Evolutionary conservation across 1,140 invertebrate species (phyloP).

Genomic region (Pogonomyrmex barbatus): DNA sequence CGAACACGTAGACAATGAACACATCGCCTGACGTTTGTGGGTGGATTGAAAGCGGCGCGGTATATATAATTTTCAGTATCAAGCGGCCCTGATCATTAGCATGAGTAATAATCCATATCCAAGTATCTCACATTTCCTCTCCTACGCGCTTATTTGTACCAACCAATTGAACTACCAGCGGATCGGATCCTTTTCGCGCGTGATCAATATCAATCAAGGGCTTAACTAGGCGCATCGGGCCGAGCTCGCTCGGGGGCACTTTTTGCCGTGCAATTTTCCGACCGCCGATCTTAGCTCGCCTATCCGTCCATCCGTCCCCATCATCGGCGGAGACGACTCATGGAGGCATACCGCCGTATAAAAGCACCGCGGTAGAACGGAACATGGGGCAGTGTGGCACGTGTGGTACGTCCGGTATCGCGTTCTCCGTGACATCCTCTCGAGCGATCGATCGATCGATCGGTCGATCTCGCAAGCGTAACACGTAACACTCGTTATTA

Average conservation of each 20-base stretch:
- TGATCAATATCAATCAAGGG: conserved; percentile 37
- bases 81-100: neutral
- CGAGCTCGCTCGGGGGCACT: neutral
- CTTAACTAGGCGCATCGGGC: conserved; percentile 8
- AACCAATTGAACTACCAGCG: neutral
- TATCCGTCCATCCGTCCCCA: conserved; percentile 3
- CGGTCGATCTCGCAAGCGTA: conserved; percentile 68
- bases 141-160: neutral
- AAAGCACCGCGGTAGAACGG: conserved; percentile 78
- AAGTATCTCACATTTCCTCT: neutral
- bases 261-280: conserved; percentile 19
- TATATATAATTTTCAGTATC: conserved; percentile 3
- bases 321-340: conserved; percentile 53
- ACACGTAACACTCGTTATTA: conserved; percentile 36
- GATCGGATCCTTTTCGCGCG: neutral
- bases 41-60: neutral
- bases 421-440: conserved; percentile 30
- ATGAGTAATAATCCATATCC: conserved; percentile 32
- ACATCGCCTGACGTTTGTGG: conserved; percentile 16
- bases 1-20: neutral
- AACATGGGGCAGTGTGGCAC: conserved; percentile 77
- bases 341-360: conserved; percentile 72
- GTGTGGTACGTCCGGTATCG: conserved; percentile 64
- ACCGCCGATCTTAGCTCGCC: conserved; percentile 6
- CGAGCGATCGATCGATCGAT: conserved; percentile 66